phyloP scores from a whole-genome alignment of 1,140 invertebrate species.

The Glossosoma conforme region DNA sequence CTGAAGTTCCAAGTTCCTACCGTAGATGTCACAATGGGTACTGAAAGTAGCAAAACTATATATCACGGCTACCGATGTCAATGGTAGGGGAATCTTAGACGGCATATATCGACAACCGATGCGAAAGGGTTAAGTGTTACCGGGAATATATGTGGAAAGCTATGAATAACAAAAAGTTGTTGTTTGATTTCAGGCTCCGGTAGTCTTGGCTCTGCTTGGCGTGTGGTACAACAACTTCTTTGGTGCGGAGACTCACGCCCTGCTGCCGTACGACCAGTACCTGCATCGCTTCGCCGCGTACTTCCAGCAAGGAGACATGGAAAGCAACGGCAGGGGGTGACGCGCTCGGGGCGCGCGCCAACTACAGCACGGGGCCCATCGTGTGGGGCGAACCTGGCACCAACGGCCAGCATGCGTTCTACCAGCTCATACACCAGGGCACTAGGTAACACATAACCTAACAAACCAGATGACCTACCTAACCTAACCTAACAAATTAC shows the following conservation, averaged over 20 bases:
- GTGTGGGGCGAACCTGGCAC: conserved; percentile 98
- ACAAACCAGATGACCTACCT: no score
- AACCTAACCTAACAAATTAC: no score
- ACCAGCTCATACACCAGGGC: conserved; percentile 92
- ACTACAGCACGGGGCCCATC: conserved; percentile 86
- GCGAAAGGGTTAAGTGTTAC: no score
- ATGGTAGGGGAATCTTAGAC: no score
- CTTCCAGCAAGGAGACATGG: conserved; percentile 99
- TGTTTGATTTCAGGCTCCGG: conserved; percentile 68
- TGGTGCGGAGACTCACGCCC: conserved; percentile 90
- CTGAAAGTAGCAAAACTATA: no score
- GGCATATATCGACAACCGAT: no score
- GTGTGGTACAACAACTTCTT: conserved; percentile 97
- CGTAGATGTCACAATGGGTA: no score
- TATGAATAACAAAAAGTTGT: no score
- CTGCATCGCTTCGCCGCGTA: conserved; percentile 98
- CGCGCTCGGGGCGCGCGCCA: conserved; percentile 67
- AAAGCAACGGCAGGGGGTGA: conserved; percentile 97
- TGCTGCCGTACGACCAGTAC: conserved; percentile 98
- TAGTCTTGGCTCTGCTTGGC: conserved; percentile 90
- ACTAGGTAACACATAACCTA: no score
- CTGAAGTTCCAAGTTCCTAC: no score
- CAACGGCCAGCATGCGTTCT: conserved; percentile 99
- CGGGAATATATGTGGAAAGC: no score
- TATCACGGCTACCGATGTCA: no score